Evolutionary conservation across 2,113 vertebrate genomes (phyloP), one percentile per base, ranked within the genome.

Genomic region (Lepisosteus osseus): DNA sequence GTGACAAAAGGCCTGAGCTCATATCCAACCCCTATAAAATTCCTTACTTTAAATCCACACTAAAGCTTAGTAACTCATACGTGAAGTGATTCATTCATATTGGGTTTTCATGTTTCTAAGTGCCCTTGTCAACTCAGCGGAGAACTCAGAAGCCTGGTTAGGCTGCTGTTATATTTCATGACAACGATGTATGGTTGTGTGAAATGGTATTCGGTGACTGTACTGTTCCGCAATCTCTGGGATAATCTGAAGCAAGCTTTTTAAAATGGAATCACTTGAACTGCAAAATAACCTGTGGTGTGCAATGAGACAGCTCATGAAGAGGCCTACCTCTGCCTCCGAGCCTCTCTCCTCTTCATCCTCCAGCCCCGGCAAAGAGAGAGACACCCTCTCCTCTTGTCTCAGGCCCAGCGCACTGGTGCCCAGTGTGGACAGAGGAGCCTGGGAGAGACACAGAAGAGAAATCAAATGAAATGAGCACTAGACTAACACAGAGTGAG

Each of bases 361-460:
- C 3, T 89, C 87, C 7, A 85, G 77, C n/a, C 68, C 80, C 0
- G 79, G 76, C 1, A 84, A n/a, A 12, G 59, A 65, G 7, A 85
- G 62, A 3, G 82, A 86, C 1, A 79, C 76, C 64, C 78, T 79
- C 83, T 92, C 92, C 9, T 92, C 79, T 0, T 83, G 86, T 45
- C 82, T 68, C 47, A 77, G 79, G 67, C 78, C 85, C 69, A 91
- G 75, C 40, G 87, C 65, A 59, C 78, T 84, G 0, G 82, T 76
- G 1, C 70, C 55, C 47, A 84, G 78, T 9, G 75, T 77, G 59
- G 82, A 73, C 7, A 80, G 76, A n/a, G 70, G 78, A 62, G 54
- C 79, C 89, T 90, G 72, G 42, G 17, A 43, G n/a, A 57, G 29
- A 69, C 12, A 41, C 9, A 69, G 54, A 7, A 51, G 47, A 51